Conservation (phyloP, 92 coral and sea anemone genomes). For the Diadumene lineata region DNA sequence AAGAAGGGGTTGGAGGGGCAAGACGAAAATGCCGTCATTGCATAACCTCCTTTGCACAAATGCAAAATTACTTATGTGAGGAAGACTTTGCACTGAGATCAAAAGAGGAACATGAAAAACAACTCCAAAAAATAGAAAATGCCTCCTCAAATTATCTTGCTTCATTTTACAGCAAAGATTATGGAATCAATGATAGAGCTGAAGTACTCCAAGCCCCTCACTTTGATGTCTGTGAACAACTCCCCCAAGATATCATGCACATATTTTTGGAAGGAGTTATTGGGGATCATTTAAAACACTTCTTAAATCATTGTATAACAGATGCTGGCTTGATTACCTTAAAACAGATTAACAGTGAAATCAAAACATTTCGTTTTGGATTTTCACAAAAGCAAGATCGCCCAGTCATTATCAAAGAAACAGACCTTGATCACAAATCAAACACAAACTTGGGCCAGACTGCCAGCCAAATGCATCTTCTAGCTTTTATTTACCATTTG, state of each 20-base stretch:
- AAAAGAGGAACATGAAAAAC: slow-evolving; percentile 27
- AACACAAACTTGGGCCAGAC: slow-evolving; percentile 45
- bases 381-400: slow-evolving; percentile 42
- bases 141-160: slow-evolving; percentile 22
- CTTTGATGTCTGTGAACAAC: slow-evolving; percentile 42
- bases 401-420: slow-evolving; percentile 45
- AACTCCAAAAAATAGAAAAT: slow-evolving; percentile 15
- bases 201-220: slow-evolving; percentile 28
- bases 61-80: slow-evolving; percentile 42
- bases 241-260: slow-evolving; percentile 58
- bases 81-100: slow-evolving; percentile 39
- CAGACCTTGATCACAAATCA: slow-evolving; percentile 19
- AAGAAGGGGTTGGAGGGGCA: slow-evolving; percentile 56
- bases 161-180: slow-evolving; percentile 30
- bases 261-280: slow-evolving; percentile 53
- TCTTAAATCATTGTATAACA: slow-evolving; percentile 7
- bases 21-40: slow-evolving; percentile 48
- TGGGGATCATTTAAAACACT: slow-evolving; percentile 26
- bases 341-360: slow-evolving; percentile 9
- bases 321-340: slow-evolving; percentile 19
- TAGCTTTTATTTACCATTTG: slow-evolving; percentile 34
- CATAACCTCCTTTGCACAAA: slow-evolving; percentile 31
- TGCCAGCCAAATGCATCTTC: slow-evolving; percentile 44
- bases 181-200: slow-evolving; percentile 41
- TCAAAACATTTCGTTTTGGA: slow-evolving; percentile 32